Conservation (phyloP, 2,113 vertebrate species). For the western clawed frog (Xenopus tropicalis) region DNA sequence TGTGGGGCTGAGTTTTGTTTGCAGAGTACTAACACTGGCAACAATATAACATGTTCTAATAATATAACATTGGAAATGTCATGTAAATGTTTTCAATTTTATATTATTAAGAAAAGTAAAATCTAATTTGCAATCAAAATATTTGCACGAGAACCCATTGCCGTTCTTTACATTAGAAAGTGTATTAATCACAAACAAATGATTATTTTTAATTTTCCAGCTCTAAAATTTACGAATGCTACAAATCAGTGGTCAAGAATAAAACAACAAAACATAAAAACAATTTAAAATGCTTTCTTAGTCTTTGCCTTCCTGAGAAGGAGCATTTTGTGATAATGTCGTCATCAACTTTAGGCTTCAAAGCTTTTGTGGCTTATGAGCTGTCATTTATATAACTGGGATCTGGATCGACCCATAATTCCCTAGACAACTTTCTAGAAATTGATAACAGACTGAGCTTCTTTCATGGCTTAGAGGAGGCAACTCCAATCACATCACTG, state of each 20-base stretch:
- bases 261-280: neutral
- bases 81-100: no score
- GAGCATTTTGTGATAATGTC: constrained; percentile 74
- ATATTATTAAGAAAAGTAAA: no score
- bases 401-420: constrained; percentile 72
- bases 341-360: constrained; percentile 76
- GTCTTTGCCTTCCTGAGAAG: constrained; percentile 63
- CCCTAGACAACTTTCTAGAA: constrained; percentile 74
- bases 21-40: no score
- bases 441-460: constrained; percentile 84
- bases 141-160: no score
- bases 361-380: constrained; percentile 78
- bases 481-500: constrained; percentile 73
- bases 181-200: no score
- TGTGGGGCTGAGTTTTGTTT: no score
- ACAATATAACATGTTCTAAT: no score
- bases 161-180: no score
- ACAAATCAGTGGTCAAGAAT: constrained; percentile 47
- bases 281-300: constrained; percentile 56
- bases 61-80: no score
- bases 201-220: no score
- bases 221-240: no score
- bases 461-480: constrained; percentile 70
- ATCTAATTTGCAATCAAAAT: no score
- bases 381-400: constrained; percentile 91